Evolutionary conservation across 2,113 vertebrate species (phyloP).

Genomic region (Indicator indicator): DNA sequence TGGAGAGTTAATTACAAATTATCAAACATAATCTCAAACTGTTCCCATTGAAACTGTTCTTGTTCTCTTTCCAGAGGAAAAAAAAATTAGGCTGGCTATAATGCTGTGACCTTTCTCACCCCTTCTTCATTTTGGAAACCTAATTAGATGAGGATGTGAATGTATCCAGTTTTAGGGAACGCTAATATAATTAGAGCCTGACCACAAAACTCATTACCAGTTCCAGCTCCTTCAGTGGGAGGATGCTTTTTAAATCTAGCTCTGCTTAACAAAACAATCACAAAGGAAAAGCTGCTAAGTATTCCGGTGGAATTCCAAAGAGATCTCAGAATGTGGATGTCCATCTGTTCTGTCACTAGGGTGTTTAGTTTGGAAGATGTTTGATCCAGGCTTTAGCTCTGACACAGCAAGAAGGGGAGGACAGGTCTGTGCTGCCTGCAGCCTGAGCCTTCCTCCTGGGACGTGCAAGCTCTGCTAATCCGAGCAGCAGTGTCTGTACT

Average conservation of each 20-base stretch:
- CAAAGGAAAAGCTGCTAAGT: background rate
- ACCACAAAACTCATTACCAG: slow-evolving; percentile 11
- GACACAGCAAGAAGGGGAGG: background rate
- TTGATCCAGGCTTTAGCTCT: background rate
- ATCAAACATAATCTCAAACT: slow-evolving; percentile 42
- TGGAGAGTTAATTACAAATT: slow-evolving; percentile 71
- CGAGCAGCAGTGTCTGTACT: fast-evolving
- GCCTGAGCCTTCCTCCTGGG: background rate
- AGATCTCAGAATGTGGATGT: background rate
- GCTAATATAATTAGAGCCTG: slow-evolving; percentile 32
- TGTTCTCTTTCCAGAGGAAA: slow-evolving; percentile 55
- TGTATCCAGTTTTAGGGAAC: slow-evolving; percentile 21
- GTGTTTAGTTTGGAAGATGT: background rate
- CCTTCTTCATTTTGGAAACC: background rate
- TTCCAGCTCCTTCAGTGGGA: background rate
- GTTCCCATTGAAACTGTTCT: slow-evolving; percentile 44
- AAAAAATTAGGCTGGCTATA: slow-evolving; percentile 34
- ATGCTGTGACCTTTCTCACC: slow-evolving; percentile 16
- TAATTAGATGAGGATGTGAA: slow-evolving; percentile 53
- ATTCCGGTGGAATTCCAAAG: background rate
- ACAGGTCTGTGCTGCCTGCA: background rate
- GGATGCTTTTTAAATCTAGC: background rate
- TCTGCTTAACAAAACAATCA: background rate
- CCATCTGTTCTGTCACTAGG: slow-evolving; percentile 13
- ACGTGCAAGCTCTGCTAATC: background rate